Evolutionary conservation across 2,888 invertebrate genomes (phyloP).

Genomic region (Euzetes globulus): DNA sequence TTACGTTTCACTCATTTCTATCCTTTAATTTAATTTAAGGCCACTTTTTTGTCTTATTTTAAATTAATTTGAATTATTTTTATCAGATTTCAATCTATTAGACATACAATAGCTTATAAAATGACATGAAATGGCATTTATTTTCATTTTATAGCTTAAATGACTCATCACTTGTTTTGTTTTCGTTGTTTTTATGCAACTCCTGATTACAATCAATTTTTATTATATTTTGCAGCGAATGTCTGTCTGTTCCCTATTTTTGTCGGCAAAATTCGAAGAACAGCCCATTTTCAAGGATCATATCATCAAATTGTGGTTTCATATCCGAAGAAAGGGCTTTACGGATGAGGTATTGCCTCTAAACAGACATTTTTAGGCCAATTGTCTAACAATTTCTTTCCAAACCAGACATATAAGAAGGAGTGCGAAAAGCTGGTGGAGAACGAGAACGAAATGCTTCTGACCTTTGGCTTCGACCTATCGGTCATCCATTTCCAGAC

Average conservation of each 20-base stretch:
- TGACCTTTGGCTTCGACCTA: not conserved
- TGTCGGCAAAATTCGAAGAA: slow-evolving; percentile 9
- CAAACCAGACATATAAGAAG: not conserved
- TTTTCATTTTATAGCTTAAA: not conserved
- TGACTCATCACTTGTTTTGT: not conserved
- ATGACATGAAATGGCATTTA: not conserved
- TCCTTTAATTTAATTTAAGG: not conserved
- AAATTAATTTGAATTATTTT: not conserved
- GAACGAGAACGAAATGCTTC: slow-evolving; percentile 10
- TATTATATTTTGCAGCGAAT: not conserved
- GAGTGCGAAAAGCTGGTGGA: not conserved
- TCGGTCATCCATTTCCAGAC: not conserved
- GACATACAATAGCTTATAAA: not conserved
- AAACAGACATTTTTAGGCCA: not conserved
- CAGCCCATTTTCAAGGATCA: slow-evolving; percentile 6
- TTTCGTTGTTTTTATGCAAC: not conserved
- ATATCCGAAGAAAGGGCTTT: not conserved
- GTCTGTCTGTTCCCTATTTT: not conserved
- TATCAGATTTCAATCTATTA: no score
- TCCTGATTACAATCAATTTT: not conserved
- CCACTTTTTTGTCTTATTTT: not conserved
- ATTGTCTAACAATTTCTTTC: not conserved
- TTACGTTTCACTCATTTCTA: not conserved
- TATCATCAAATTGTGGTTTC: not conserved
- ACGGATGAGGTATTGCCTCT: not conserved